Evolutionary conservation across 2,797 vertebrate species (phyloP).

Genomic region (Taenioides sp.): DNA sequence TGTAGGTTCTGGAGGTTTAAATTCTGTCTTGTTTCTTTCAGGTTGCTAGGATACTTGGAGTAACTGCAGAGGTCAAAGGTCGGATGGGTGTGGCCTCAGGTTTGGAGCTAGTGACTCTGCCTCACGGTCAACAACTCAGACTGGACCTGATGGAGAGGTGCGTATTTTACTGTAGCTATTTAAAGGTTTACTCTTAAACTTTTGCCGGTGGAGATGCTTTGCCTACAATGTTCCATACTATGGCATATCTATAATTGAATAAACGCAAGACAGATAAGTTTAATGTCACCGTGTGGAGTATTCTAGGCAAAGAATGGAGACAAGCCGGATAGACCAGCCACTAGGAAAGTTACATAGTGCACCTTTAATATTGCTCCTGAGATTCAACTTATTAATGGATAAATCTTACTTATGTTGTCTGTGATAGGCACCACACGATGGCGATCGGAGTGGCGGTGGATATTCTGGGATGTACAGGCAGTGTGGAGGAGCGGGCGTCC

Average conservation of each 20-base stretch:
- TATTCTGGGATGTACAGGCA: conserved; percentile 93
- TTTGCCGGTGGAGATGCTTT: background rate
- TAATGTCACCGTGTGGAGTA: background rate
- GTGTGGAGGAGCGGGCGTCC: conserved; percentile 86
- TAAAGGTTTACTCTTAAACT: background rate
- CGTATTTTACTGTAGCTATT: background rate
- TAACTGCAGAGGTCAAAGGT: conserved; percentile 85
- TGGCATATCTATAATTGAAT: background rate
- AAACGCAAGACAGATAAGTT: background rate
- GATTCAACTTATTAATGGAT: background rate
- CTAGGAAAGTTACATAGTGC: background rate
- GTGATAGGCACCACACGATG: conserved; percentile 89
- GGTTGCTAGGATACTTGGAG: conserved; percentile 90
- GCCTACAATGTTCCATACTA: background rate
- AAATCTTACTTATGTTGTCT: background rate
- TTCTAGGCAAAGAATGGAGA: background rate
- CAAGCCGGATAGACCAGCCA: background rate
- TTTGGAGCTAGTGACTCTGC: conserved; percentile 91
- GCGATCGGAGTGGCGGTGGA: conserved; percentile 95
- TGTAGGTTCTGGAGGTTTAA: background rate
- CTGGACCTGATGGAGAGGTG: conserved; percentile 96
- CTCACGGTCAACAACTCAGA: conserved; percentile 90
- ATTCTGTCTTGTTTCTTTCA: conserved; percentile 52
- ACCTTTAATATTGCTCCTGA: background rate
- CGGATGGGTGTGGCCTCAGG: conserved; percentile 93